Percentiles rank a stretch among this genome's conserved stretches.
phyloP scores from a whole-genome alignment of 1,140 invertebrate species.

The Drosophila bifasciata region DNA sequence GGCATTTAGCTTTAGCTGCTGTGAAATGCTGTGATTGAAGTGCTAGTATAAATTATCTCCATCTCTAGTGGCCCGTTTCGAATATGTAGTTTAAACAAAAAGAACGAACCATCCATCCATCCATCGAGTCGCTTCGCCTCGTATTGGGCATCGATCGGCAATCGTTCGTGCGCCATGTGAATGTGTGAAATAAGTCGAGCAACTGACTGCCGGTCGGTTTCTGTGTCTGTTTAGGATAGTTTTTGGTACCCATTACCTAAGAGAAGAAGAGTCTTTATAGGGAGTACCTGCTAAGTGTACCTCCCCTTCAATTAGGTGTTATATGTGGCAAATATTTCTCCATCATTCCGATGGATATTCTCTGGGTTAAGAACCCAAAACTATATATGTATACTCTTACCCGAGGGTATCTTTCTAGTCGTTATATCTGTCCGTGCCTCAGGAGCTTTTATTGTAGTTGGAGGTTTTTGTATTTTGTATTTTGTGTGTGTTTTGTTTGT shows the following conservation, averaged over 20 bases:
- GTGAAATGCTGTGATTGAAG: constrained; percentile 45
- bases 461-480: constrained; percentile 6
- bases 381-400: no score
- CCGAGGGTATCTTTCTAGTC: not conserved
- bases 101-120: constrained; percentile 33
- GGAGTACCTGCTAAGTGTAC: no score
- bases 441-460: not conserved
- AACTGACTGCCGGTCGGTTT: constrained; percentile 19
- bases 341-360: no score
- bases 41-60: constrained; percentile 77
- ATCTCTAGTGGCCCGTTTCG: constrained; percentile 59
- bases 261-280: not conserved
- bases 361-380: no score
- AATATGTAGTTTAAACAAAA: constrained; percentile 77
- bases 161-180: constrained; percentile 23
- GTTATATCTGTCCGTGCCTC: not conserved
- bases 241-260: constrained; percentile 15
- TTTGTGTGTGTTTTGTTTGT: constrained; percentile 15
- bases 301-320: no score
- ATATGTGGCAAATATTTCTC: not conserved
- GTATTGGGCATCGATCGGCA: constrained; percentile 25
- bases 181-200: constrained; percentile 63
- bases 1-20: constrained; percentile 10
- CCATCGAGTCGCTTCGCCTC: constrained; percentile 33
- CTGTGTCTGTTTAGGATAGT: constrained; percentile 8